Conservation (phyloP, 2,797 vertebrate species). For the Tragopan temminckii region DNA sequence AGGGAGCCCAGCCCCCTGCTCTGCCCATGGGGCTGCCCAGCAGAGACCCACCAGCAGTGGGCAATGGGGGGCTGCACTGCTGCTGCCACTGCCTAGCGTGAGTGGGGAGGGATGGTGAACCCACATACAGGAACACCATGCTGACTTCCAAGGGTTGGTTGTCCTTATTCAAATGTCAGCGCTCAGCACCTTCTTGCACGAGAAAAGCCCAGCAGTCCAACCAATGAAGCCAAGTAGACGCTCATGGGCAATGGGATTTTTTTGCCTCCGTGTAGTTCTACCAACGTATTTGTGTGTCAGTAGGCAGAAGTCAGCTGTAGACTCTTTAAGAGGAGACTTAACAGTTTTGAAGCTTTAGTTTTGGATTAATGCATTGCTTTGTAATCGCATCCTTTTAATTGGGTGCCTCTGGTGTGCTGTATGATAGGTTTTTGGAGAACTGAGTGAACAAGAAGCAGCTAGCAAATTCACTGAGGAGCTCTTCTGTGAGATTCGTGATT, state of each 20-base stretch:
- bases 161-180: background rate
- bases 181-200: background rate
- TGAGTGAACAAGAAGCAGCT: background rate
- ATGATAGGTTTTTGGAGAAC: background rate
- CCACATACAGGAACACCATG: accelerated
- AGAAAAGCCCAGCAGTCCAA: background rate
- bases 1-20: background rate
- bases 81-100: background rate
- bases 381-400: accelerated
- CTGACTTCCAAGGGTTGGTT: background rate
- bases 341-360: background rate
- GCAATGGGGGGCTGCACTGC: accelerated
- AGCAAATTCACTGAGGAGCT: background rate
- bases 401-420: accelerated
- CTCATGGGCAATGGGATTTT: background rate
- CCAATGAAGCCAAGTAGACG: background rate
- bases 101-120: background rate
- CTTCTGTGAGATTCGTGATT: background rate
- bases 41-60: accelerated
- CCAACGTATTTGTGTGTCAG: background rate
- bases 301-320: background rate
- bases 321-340: background rate
- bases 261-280: background rate
- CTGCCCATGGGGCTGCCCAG: background rate
- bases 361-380: background rate